Evolutionary conservation across 1,140 invertebrate species (phyloP).

Genomic region (Drosophila nannoptera): DNA sequence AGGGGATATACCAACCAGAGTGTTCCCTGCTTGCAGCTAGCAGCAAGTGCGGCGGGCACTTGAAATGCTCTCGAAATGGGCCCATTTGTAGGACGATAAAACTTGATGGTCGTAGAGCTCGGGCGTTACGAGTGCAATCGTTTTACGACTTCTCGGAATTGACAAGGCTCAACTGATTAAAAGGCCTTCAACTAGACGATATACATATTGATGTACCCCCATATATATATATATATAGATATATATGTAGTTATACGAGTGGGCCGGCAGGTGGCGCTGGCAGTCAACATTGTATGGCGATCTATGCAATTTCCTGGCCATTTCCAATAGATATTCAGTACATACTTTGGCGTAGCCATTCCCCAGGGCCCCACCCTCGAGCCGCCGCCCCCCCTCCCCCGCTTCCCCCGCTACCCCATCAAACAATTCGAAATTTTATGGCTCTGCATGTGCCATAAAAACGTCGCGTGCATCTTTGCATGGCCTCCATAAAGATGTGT

Average conservation of each 20-base stretch:
- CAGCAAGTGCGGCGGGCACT: no score
- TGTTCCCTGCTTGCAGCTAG: no score
- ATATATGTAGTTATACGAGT: background rate
- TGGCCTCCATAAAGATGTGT: conserved; percentile 12
- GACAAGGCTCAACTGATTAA: conserved; percentile 12
- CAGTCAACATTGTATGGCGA: conserved; percentile 22
- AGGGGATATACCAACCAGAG: no score
- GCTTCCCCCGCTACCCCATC: no score
- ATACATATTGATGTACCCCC: background rate
- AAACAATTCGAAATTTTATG: conserved; percentile 36
- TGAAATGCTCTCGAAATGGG: no score
- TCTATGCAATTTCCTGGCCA: conserved; percentile 27
- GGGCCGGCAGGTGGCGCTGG: conserved; percentile 30
- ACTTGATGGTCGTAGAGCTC: background rate
- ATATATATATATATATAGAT: no score
- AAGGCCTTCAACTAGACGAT: background rate
- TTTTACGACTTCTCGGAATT: conserved; percentile 11
- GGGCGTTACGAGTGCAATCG: background rate
- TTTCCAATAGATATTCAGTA: conserved; percentile 45
- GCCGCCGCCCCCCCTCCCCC: no score
- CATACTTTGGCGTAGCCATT: conserved; percentile 45
- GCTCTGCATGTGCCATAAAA: conserved; percentile 49
- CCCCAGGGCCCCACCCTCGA: conserved; percentile 20
- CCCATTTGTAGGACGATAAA: no score
- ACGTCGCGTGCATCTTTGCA: conserved; percentile 51